These are phyloP conservation scores for Nothobranchius furzeri DNA, from an alignment of 2,113 vertebrate genomes.

Conservation along the genomic window DNA sequence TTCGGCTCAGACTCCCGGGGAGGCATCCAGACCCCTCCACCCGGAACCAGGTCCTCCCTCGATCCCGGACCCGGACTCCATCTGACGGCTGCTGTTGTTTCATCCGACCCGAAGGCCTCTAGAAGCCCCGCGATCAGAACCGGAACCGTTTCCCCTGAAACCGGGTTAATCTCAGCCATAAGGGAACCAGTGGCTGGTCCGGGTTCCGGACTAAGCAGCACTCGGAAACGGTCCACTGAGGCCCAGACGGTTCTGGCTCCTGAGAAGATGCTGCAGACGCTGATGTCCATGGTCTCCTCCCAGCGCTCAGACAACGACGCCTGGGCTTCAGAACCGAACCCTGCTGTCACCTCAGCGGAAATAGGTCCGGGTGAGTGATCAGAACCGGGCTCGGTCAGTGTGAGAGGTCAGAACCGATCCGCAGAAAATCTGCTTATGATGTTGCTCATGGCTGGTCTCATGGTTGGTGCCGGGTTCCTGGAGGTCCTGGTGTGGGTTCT, in stretches of 20 bases:
- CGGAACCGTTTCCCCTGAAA: slow-evolving; percentile 5
- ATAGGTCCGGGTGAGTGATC: slow-evolving; percentile 71
- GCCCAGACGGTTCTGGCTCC: slow-evolving; percentile 41
- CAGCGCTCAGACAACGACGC: slow-evolving; percentile 62
- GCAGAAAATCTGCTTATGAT: too few species aligned
- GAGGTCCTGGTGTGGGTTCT: too few species aligned
- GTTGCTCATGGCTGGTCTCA: too few species aligned
- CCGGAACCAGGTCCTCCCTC: slow-evolving; percentile 39
- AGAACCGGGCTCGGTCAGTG: too few species aligned
- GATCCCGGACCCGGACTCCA: slow-evolving; percentile 34
- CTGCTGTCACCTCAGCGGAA: slow-evolving; percentile 55
- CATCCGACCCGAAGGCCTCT: slow-evolving; percentile 19
- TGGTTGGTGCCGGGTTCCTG: background rate
- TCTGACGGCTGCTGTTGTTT: slow-evolving; percentile 46
- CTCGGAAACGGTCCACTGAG: slow-evolving; percentile 57
- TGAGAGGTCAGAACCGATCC: too few species aligned
- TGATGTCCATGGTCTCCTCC: slow-evolving; percentile 62
- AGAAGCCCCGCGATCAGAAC: slow-evolving; percentile 15
- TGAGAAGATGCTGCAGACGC: slow-evolving; percentile 67
- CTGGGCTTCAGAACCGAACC: slow-evolving; percentile 53
- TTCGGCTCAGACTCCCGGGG: slow-evolving; percentile 57
- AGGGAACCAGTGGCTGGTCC: slow-evolving; percentile 19
- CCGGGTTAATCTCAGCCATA: slow-evolving; percentile 5
- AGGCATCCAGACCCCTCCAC: slow-evolving; percentile 42
- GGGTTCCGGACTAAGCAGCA: slow-evolving; percentile 10